Base-by-base conservation (phyloP, 2,113 vertebrate genomes). In the Mustela lutreola region DNA sequence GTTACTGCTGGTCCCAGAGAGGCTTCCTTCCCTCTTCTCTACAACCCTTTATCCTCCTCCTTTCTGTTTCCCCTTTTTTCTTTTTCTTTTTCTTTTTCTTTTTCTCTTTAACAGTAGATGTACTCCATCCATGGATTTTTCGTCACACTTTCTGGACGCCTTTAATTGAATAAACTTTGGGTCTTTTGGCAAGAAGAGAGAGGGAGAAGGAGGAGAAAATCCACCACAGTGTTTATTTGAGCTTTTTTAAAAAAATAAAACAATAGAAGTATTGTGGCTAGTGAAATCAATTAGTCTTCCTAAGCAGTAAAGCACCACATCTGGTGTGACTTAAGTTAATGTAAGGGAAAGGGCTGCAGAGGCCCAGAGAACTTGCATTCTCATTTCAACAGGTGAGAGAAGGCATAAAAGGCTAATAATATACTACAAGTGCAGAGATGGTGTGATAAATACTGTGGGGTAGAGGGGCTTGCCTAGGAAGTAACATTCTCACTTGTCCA, bases 231-330 rank as follows among this genome's bases (percentile, higher is more conserved):
- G 98, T 99, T 99, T 99, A 99, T 99, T 98, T 99, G 98, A 97
- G 93, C 98, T 98, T 76, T 12, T 73, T 3, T 50, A 89, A 93
- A 88, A 82, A 82, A 91, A 98, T 98, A 98, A 98, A 98, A 99
- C 99, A 99, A 99, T 99, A 99, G 99, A 96, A 98, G 99, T 99
- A 99, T 99, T 99, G 99, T 99, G 97, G 98, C 96, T 98, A 97
- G 98, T 97, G 96, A 99, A 99, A 99, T 99, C 99, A 99, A 99
- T 99, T 99, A 99, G 99, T 98, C 98, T 97, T 99, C 98, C 98
- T 98, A 99, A 96, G 98, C 98, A 98, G 98, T 98, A 97, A 99
- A 98, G 97, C 97, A 96, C 95, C 99, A 99, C 99, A 99, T 99
- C 99, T 99, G 99, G 99, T 99, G 99, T 98, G 99, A 99, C 98